Conservation (phyloP, 1,140 invertebrate genomes). For the Bathynomus jamesi region DNA sequence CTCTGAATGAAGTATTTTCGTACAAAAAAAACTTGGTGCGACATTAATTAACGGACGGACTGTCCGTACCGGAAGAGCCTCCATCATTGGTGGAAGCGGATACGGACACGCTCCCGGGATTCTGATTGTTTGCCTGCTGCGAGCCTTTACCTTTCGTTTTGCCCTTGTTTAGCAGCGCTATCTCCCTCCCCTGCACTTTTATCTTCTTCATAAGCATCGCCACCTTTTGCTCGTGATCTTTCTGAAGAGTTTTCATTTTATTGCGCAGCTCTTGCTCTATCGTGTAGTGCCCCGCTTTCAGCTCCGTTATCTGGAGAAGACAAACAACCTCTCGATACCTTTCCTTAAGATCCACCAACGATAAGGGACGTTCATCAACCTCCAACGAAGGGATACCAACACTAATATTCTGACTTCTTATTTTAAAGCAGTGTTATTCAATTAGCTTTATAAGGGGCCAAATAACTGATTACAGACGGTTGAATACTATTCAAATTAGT, state of each 20-base stretch:
- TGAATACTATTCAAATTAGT: background rate
- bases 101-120: background rate
- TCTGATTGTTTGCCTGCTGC: too few species aligned
- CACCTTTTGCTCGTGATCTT: conserved; percentile 70
- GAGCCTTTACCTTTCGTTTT: too few species aligned
- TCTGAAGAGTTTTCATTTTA: conserved; percentile 72
- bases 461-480: background rate
- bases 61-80: background rate
- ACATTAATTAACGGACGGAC: background rate
- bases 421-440: background rate
- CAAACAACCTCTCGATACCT: background rate
- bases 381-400: background rate
- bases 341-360: background rate
- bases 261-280: conserved; percentile 72
- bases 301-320: conserved; percentile 70
- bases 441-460: background rate
- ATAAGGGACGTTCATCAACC: background rate
- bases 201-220: conserved; percentile 69
- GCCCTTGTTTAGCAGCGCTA: conserved; percentile 43
- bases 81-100: background rate
- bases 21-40: too few species aligned
- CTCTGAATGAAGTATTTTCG: too few species aligned
- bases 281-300: conserved; percentile 85
- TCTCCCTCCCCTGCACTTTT: conserved; percentile 44
- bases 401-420: background rate